A percentile compares a stretch with the other conserved stretches of the same genome.
These are phyloP conservation scores for Hemibagrus guttatus DNA, from an alignment of 2,797 vertebrate genomes.

Conservation along the genomic window DNA sequence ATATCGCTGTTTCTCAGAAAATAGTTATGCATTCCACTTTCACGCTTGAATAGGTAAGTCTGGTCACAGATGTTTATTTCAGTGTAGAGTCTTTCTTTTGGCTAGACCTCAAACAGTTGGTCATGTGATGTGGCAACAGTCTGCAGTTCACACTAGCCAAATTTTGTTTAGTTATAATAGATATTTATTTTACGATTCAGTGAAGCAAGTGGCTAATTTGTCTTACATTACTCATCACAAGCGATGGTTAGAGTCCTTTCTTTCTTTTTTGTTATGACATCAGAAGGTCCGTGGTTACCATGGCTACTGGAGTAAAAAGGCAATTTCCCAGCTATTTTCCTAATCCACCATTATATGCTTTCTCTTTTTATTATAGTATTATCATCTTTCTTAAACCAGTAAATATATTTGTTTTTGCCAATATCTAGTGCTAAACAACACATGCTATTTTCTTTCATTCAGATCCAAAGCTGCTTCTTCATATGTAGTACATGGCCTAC, in stretches of 20 bases:
- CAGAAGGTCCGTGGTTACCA: conserved; percentile 1
- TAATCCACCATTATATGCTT: background rate
- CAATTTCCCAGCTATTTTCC: background rate
- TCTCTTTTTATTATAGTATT: background rate
- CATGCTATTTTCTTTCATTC: background rate
- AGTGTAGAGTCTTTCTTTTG: conserved; percentile 17
- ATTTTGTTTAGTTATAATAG: background rate
- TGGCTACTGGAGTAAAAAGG: conserved; percentile 1
- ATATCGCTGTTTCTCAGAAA: conserved; percentile 57
- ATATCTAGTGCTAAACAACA: background rate
- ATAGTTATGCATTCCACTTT: conserved; percentile 26
- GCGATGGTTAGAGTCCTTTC: background rate
- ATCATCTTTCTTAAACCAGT: conserved; percentile 7
- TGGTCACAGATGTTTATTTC: conserved; percentile 14
- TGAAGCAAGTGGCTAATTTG: background rate
- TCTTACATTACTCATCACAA: background rate
- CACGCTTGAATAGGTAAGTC: conserved; percentile 19
- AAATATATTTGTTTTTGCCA: background rate
- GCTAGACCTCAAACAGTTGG: conserved; percentile 2
- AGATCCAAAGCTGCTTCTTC: background rate
- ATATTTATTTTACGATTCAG: background rate
- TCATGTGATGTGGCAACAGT: background rate
- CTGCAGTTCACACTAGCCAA: background rate
- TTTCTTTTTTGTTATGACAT: background rate
- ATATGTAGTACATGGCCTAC: background rate